Base-by-base conservation (phyloP, 2,797 vertebrate species). In the Sternarchorhynchus goeldii region DNA sequence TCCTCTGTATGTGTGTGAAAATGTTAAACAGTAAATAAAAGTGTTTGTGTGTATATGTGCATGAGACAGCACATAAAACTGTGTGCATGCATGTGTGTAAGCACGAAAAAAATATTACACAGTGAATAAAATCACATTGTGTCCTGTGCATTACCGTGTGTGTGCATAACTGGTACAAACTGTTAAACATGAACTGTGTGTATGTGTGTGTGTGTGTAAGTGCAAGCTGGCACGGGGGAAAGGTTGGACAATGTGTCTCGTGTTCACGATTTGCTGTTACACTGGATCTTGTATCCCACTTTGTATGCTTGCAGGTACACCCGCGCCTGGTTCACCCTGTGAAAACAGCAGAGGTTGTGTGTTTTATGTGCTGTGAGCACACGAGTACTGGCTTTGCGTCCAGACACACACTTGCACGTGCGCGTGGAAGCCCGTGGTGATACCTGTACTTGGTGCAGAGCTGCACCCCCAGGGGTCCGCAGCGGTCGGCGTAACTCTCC, bases 211-310 rank as follows among this genome's bases (percentile, higher is more conserved):
- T 10, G 10, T 53, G 36, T n/a, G 32, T 10, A n/a, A n/a, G n/a
- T n/a, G n/a, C n/a, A 25, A 25, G 25, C 25, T 25, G 25, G 25
- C 25, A 25, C 34, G 21, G 10, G 34, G 3, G 67, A 17, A 5
- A n/a, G 4, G n/a, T 71, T 36, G n/a, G 20, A 57, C 31, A 34
- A 6, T 39, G 39, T 36, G 31, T 63, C 65, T 91, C 56, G 91
- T 85, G 86, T 81, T 69, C 84, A 83, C 59, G 81, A 90, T 83
- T 73, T 88, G 60, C 85, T 84, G n/a, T 90, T 90, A 90, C 94
- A 95, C 73, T 93, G 93, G 87, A 93, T 91, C 85, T 90, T 94
- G 88, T 95, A 95, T 75, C 93, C 94, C 8, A 95, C 93, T 77
- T 91, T 89, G 86, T 95, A 95, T 16, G 93, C 94, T 85, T 93